These are phyloP conservation scores for Triplophysa yarkandensis DNA, from an alignment of 2,797 vertebrate species.

Conservation along the genomic window DNA sequence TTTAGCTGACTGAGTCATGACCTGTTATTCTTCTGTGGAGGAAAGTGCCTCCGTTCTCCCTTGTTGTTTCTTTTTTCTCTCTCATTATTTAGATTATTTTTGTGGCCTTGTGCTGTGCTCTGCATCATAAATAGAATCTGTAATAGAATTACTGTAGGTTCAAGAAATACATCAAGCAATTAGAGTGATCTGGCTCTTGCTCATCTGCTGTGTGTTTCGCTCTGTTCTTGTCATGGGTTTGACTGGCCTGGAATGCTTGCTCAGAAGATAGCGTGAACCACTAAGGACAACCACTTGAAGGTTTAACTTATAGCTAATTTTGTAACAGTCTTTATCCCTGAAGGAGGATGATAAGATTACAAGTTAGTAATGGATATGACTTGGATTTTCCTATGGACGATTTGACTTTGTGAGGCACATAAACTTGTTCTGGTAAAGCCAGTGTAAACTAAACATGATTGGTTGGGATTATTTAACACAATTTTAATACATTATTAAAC, in stretches of 20 bases:
- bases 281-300: background rate
- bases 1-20: slow-evolving; percentile 10
- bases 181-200: slow-evolving; percentile 27
- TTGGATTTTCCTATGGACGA: background rate
- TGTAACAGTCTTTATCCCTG: background rate
- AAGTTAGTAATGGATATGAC: background rate
- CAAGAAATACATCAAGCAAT: slow-evolving; percentile 48
- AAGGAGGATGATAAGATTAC: slow-evolving; percentile 13
- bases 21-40: slow-evolving; percentile 15
- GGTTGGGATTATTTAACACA: too few species aligned
- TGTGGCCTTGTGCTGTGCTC: slow-evolving; percentile 38
- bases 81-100: slow-evolving; percentile 52
- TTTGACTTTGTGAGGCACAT: background rate
- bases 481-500: too few species aligned
- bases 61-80: slow-evolving; percentile 30
- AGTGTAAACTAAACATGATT: background rate
- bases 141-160: slow-evolving; percentile 56
- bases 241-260: slow-evolving; percentile 2
- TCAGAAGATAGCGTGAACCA: background rate
- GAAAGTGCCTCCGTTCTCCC: slow-evolving; percentile 8
- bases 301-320: slow-evolving; percentile 4
- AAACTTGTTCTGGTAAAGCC: background rate
- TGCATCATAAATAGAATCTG: slow-evolving; percentile 39
- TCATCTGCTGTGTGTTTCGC: slow-evolving; percentile 31
- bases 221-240: slow-evolving; percentile 26